Evolutionary conservation across 2,113 vertebrate genomes (phyloP), one percentile per base, ranked within the genome.

Genomic region (Pterocles gutturalis): DNA sequence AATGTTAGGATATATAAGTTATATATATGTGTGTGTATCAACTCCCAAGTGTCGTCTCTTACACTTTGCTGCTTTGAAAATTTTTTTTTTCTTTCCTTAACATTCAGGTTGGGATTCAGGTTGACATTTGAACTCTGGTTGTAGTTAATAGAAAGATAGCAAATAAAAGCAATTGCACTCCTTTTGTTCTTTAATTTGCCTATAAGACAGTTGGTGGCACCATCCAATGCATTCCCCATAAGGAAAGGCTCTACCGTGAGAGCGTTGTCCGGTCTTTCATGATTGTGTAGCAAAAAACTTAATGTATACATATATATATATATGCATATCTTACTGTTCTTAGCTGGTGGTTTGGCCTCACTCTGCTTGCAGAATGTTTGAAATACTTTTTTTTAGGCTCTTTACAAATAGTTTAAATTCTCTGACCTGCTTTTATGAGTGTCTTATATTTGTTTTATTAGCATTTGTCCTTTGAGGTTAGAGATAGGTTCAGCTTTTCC

Each of bases 261-360:
- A 46, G n/a, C 25, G 2, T 55, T 67, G 5, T 19, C 13, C 1
- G 2, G 15, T 61, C 28, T 34, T 17, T 75, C 58, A 43, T 81
- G 38, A 31, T 34, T 64, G 13, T 48, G 14, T n/a, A 49, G 41
- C 31, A 66, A 41, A 85, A 73, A 57, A 1, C 4, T 4, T 57
- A 20, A 28, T 26, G 13, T 20, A 11, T 34, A 9, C 4, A 0
- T 34, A 7, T 20, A 11, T 34, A 9, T 3, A 0, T 34, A 7
- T 11, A 38, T 38, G 38, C 3, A 9, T 4, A 49, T 16, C 11
- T 41, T 17, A 7, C 11, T 61, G 26, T 24, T 71, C 10, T 57
- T 49, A 13, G 13, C 6, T 46, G 17, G 21, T 48, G 51, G 24
- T 34, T 58, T 22, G 55, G 14, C 31, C 17, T 82, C 6, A 2